Evolutionary conservation across 2,113 vertebrate genomes (phyloP).

Genomic region (Drymodes brunneopygia): DNA sequence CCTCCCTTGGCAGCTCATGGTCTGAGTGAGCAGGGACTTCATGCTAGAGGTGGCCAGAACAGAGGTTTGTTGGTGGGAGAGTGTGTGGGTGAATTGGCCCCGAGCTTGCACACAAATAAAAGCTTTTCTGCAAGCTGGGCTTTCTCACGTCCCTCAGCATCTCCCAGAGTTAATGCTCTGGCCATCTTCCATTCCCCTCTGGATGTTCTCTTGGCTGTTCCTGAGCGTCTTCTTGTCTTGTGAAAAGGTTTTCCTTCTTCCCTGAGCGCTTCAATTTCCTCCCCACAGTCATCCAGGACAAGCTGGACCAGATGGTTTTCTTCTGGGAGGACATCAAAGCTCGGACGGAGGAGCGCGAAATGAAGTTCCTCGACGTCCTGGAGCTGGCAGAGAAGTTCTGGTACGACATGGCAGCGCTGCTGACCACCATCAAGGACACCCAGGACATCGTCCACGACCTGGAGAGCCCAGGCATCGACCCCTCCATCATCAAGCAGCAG

Average conservation of each 20-base stretch:
- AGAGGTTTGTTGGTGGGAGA: background rate
- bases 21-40: background rate
- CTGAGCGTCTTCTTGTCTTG: background rate
- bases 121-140: background rate
- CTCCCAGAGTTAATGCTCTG: background rate
- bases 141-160: background rate
- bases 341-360: conserved; percentile 89
- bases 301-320: conserved; percentile 89
- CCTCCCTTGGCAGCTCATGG: conserved; percentile 38
- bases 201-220: background rate
- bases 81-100: background rate
- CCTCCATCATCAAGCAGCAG: conserved; percentile 98
- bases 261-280: background rate
- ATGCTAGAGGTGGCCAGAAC: conserved; percentile 40
- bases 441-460: conserved; percentile 94
- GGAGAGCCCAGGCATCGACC: conserved; percentile 97
- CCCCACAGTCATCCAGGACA: conserved; percentile 85
- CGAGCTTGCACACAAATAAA: background rate
- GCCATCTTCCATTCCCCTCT: background rate
- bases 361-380: conserved; percentile 92
- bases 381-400: conserved; percentile 97
- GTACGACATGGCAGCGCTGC: conserved; percentile 92
- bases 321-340: conserved; percentile 98
- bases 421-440: conserved; percentile 92
- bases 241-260: background rate